These are phyloP conservation scores for Polyergus mexicanus DNA, from an alignment of 1,140 invertebrate species.

Conservation along the genomic window DNA sequence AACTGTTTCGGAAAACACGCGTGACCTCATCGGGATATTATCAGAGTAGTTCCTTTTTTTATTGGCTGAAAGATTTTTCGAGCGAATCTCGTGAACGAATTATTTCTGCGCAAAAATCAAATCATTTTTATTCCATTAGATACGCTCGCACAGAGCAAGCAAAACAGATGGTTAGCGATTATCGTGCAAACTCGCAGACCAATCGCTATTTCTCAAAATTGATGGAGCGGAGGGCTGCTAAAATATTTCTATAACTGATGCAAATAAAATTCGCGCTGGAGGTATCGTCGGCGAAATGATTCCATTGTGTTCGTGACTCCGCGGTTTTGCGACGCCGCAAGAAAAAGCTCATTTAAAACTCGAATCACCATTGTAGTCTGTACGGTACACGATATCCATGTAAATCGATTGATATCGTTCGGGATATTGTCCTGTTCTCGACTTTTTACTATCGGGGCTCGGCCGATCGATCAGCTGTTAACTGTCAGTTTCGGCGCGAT, in stretches of 20 bases:
- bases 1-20: conserved; percentile 15
- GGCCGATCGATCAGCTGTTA: background rate
- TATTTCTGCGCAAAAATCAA: conserved; percentile 22
- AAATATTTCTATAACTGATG: conserved; percentile 65
- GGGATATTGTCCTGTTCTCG: background rate
- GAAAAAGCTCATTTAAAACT: conserved; percentile 12
- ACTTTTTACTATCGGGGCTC: background rate
- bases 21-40: conserved; percentile 4
- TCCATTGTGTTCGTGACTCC: background rate
- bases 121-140: conserved; percentile 8
- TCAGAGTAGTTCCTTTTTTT: background rate
- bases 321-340: background rate
- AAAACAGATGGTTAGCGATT: conserved; percentile 12
- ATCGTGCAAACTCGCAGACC: background rate
- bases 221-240: background rate
- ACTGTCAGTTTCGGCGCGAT: background rate
- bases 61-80: background rate
- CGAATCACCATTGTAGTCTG: background rate
- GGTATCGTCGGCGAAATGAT: background rate
- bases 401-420: background rate
- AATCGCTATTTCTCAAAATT: conserved; percentile 15
- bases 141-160: background rate
- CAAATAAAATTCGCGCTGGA: conserved; percentile 22
- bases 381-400: background rate
- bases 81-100: background rate